A percentile compares a stretch with the other conserved stretches of the same genome.
Evolutionary conservation across 2,113 vertebrate genomes (phyloP).

Genomic region (Anas platyrhynchos): DNA sequence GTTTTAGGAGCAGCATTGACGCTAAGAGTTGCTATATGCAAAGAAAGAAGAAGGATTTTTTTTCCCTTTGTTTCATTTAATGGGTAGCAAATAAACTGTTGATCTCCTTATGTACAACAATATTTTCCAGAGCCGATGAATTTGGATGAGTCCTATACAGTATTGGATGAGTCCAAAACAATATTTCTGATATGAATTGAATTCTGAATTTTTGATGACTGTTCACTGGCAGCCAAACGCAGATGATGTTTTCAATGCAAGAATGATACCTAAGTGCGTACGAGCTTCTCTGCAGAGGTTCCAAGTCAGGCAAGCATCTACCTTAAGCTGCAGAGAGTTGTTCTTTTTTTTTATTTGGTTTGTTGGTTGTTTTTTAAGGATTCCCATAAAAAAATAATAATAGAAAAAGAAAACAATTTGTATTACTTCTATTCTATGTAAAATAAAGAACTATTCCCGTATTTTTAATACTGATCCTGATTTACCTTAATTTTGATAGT

Average conservation of each 20-base stretch:
- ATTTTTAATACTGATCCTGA: not conserved
- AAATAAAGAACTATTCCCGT: not conserved
- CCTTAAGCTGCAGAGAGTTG: not conserved
- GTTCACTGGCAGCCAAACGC: not conserved
- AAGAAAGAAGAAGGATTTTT: not conserved
- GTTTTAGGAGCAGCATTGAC: not conserved
- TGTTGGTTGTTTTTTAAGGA: not conserved
- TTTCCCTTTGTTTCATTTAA: not conserved
- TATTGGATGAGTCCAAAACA: not conserved
- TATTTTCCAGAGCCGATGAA: not conserved
- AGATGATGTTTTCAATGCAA: not conserved
- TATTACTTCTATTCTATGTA: not conserved
- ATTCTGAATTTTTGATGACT: not conserved
- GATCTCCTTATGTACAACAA: not conserved
- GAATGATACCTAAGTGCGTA: not conserved
- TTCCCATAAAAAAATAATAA: not conserved
- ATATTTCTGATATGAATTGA: not conserved
- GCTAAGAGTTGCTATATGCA: not conserved
- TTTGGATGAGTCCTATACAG: not conserved
- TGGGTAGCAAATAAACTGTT: not conserved
- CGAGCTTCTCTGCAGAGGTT: not conserved
- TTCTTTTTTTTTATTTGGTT: too few relatives aligned
- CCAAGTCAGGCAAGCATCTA: not conserved
- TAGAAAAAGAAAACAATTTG: not conserved
- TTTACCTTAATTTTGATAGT: not conserved